Base-by-base conservation (phyloP, 2,113 vertebrate genomes). In the Kryptolebias marmoratus region DNA sequence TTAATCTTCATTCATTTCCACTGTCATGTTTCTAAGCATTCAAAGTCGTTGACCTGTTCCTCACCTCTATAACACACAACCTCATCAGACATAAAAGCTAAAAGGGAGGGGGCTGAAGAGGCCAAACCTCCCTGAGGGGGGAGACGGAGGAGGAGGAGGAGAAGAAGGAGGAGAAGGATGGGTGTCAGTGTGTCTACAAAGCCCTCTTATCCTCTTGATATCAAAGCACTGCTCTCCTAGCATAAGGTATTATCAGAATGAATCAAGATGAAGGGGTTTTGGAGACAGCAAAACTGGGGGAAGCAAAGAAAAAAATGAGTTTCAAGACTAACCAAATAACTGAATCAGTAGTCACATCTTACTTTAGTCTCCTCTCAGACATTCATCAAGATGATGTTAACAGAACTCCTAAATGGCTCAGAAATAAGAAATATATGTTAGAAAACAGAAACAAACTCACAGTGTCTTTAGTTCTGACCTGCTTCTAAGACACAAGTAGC, bases 221-320 rank as follows among this genome's bases (percentile, higher is more conserved):
- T 91, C 88, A 91, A 89, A 90, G 89, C 28, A 0, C 72, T 65
- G 79, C 52, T 79, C 87, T 85, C 89, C 76, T 78, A 50, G 69
- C 75, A 78, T 75, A 68, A 90, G 78, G 77, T 80, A 77, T 50
- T 63, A 57, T 88, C 55, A 64, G 75, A 79, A 22, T 75, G 84
- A 90, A 49, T 90, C 80, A 87, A 61, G 70, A 27, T 31, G 42
- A 28, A n/a, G n/a, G 31, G 11, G n/a, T 22, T 18, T 6, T 18
- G 9, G 39, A 42, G 39, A 7, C 36, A 42, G 39, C 9, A 42
- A 9, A 42, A 10, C 39, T 42, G 39, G 8, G 8, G 39, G 39
- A 42, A 42, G 39, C 39, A 54, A 50, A 53, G 32, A 42, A 53
- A 70, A 52, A 58, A 42, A 22, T 22, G 22, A 42, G 39, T 36